Evolutionary conservation across 2,888 invertebrate species (phyloP).

Genomic region (Anagyrus pseudococci): DNA sequence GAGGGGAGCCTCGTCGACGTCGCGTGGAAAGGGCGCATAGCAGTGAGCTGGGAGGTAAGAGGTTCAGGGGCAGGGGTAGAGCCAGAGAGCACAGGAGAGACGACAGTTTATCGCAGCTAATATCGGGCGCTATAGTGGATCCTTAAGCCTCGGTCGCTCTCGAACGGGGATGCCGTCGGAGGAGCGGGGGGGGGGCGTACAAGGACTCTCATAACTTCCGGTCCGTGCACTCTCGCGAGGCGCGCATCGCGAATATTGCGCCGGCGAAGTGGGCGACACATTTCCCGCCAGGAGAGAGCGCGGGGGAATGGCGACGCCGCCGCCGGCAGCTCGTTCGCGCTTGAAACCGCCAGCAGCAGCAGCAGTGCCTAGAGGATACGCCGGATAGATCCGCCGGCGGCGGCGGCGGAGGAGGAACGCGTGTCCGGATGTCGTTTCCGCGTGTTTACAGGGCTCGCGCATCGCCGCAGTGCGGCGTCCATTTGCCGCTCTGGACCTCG

Average conservation of each 20-base stretch:
- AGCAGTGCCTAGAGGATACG: too few relatives aligned
- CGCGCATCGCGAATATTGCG: conserved; percentile 23
- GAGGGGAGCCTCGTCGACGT: too few relatives aligned
- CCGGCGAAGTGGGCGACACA: too few relatives aligned
- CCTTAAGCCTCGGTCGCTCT: conserved; percentile 14
- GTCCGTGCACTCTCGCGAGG: conserved; percentile 39
- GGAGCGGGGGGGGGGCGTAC: conserved; percentile 32
- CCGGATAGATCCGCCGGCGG: neutral
- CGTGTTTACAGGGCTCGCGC: too few relatives aligned
- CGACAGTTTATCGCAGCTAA: conserved; percentile 35
- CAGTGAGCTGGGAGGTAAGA: too few relatives aligned
- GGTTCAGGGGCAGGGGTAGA: conserved; percentile 18
- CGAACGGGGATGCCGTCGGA: neutral
- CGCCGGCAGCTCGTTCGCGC: too few relatives aligned
- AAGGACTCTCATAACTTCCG: conserved; percentile 50
- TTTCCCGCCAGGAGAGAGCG: neutral
- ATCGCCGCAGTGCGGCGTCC: neutral
- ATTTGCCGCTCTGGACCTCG: conserved; percentile 4
- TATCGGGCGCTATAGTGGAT: conserved; percentile 23
- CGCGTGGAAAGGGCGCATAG: too few relatives aligned
- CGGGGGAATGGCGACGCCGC: too few relatives aligned
- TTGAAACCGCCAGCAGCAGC: too few relatives aligned
- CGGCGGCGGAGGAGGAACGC: neutral
- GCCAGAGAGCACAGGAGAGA: neutral
- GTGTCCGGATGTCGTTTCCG: too few relatives aligned